These are phyloP conservation scores for Epinephelus malabaricus DNA, from an alignment of 2,797 vertebrate species.

Conservation along the genomic window DNA sequence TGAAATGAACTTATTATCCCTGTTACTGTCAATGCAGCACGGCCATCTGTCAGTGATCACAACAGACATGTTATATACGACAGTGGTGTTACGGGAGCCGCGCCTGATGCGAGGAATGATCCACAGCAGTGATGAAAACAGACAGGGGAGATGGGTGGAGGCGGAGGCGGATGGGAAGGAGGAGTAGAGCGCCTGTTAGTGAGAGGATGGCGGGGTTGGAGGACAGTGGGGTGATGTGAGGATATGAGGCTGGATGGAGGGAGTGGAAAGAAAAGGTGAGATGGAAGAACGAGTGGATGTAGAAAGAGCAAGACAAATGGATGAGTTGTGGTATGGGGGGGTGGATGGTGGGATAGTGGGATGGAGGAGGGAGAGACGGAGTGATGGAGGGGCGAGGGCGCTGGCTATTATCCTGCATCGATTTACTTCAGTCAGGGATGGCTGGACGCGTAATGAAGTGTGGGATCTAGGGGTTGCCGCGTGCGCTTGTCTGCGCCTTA, in stretches of 20 bases:
- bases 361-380: constrained; percentile 50
- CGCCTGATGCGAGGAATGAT: constrained; percentile 71
- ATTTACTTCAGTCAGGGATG: constrained; percentile 84
- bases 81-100: constrained; percentile 54
- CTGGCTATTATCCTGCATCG: constrained; percentile 83
- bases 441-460: constrained; percentile 82
- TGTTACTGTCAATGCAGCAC: constrained; percentile 66
- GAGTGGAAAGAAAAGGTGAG: constrained; percentile 5
- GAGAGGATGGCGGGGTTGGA: constrained; percentile 17
- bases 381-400: constrained; percentile 63
- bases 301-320: constrained; percentile 29
- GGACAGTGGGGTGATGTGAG: constrained; percentile 31
- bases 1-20: constrained; percentile 80
- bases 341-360: constrained; percentile 34
- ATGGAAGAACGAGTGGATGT: constrained; percentile 9
- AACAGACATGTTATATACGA: constrained; percentile 77
- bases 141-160: constrained; percentile 66
- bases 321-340: constrained; percentile 25
- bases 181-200: constrained; percentile 13
- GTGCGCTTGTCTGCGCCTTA: constrained; percentile 70
- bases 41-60: constrained; percentile 77
- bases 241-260: constrained; percentile 21
- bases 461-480: constrained; percentile 81
- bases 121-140: constrained; percentile 71
- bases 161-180: constrained; percentile 5